Percentiles rank a stretch among this genome's conserved stretches.
These are phyloP conservation scores for Cantharis nigra DNA, from an alignment of 2,888 invertebrate genomes.

Conservation along the genomic window DNA sequence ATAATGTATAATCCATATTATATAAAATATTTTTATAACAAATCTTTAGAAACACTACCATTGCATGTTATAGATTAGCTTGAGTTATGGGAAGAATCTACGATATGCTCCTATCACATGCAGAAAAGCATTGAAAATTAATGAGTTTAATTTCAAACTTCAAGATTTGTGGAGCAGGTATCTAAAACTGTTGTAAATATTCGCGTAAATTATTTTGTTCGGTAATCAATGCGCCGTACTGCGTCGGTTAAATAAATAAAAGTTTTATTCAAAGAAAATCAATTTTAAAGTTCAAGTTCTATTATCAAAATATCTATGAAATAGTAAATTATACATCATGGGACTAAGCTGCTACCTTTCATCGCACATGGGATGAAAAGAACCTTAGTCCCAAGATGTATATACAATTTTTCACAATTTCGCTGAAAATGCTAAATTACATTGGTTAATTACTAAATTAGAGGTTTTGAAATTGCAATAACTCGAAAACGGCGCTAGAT, in stretches of 20 bases:
- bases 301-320: background rate
- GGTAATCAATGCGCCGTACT: background rate
- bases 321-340: too few species aligned
- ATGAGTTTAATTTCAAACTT: background rate
- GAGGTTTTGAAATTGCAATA: too few species aligned
- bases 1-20: too few species aligned
- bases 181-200: background rate
- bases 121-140: background rate
- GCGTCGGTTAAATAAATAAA: background rate
- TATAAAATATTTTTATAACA: too few species aligned
- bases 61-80: background rate
- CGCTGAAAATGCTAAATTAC: too few species aligned
- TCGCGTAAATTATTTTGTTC: background rate
- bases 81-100: background rate
- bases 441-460: too few species aligned
- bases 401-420: too few species aligned
- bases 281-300: background rate
- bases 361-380: too few species aligned
- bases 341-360: too few species aligned
- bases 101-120: background rate
- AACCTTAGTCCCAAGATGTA: too few species aligned
- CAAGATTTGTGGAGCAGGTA: background rate
- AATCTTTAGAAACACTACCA: background rate
- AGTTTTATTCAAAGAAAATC: background rate
- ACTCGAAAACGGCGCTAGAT: too few species aligned